phyloP scores from a whole-genome alignment of 1,140 invertebrate genomes.

The Drosophila kurseongensis region DNA sequence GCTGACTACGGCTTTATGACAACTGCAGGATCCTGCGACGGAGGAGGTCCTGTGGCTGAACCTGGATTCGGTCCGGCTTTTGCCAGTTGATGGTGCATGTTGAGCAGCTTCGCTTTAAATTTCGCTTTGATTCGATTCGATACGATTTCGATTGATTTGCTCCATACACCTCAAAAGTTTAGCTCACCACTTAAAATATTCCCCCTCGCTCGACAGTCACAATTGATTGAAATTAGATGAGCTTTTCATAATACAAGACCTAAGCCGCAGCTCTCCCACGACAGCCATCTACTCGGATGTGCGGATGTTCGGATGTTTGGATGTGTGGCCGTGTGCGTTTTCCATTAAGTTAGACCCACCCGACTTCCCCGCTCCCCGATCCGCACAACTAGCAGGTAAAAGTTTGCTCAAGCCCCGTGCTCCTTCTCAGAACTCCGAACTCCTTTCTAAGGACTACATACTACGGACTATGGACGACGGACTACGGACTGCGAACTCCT shows the following conservation, averaged over 20 bases:
- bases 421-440: background rate
- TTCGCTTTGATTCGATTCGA: slow-evolving; percentile 17
- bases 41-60: background rate
- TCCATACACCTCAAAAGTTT: slow-evolving; percentile 25
- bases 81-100: slow-evolving; percentile 34
- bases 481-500: background rate
- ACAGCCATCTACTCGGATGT: background rate
- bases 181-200: slow-evolving; percentile 37
- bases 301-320: background rate
- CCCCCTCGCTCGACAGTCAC: slow-evolving; percentile 43
- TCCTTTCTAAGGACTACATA: too few relatives aligned
- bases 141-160: slow-evolving; percentile 19
- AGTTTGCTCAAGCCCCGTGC: slow-evolving; percentile 23
- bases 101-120: slow-evolving; percentile 16
- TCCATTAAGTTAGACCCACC: slow-evolving; percentile 54
- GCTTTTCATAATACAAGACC: slow-evolving; percentile 75
- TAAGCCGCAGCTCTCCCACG: slow-evolving; percentile 31
- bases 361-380: slow-evolving; percentile 3
- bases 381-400: slow-evolving; percentile 19
- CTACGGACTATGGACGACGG: background rate
- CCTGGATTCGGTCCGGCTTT: slow-evolving; percentile 11
- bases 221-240: slow-evolving; percentile 80
- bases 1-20: slow-evolving; percentile 45
- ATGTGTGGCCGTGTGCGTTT: slow-evolving; percentile 36
- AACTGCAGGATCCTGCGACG: slow-evolving; percentile 30